Evolutionary conservation across 2,113 vertebrate species (phyloP), one percentile per base, ranked within the genome.

Genomic region (Corythoichthys intestinalis): DNA sequence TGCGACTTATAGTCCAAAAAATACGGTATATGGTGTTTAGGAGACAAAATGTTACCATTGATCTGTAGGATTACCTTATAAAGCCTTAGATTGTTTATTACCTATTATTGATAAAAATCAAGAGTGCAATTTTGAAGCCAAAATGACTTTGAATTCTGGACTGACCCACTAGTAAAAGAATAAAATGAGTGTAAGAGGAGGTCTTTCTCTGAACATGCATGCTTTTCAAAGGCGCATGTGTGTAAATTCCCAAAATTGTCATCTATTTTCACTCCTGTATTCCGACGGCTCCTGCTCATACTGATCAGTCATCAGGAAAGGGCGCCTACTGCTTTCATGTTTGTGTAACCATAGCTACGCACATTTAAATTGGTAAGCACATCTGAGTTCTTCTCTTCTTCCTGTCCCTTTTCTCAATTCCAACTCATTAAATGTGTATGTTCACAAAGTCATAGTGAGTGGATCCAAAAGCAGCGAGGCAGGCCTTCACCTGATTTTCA

Each of bases 341-440:
- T 89, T 89, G 86, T 34, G 91, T 90, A 86, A 90, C 91, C 91
- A 92, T 91, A 87, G 90, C 73, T 85, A 92, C 90, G 41, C 80
- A 84, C 76, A 82, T 89, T 89, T 87, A 82, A 91, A 91, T 84
- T 90, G 85, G 88, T 91, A 88, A 90, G 79, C 83, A 69, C 78
- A 85, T 88, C 85, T 74, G 80, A 86, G 86, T 80, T 84, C 80
- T 67, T 76, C 76, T 81, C 72, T 72, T 73, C 60, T 75, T 74
- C 64, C 74, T 66, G 68, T 75, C 73, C 81, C 28, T 83, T 83
- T 77, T 83, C 84, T 80, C 67, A 81, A 84, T 86, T 86, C 81
- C 78, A 80, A 69, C 87, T 92, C 90, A 90, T 91, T 91, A 89
- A 83, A 88, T 87, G 63, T 79, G 80, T 78, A 87, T 83, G 77